These are phyloP conservation scores for Nycticebus coucang DNA, from an alignment of 2,113 vertebrate genomes.

Conservation along the genomic window DNA sequence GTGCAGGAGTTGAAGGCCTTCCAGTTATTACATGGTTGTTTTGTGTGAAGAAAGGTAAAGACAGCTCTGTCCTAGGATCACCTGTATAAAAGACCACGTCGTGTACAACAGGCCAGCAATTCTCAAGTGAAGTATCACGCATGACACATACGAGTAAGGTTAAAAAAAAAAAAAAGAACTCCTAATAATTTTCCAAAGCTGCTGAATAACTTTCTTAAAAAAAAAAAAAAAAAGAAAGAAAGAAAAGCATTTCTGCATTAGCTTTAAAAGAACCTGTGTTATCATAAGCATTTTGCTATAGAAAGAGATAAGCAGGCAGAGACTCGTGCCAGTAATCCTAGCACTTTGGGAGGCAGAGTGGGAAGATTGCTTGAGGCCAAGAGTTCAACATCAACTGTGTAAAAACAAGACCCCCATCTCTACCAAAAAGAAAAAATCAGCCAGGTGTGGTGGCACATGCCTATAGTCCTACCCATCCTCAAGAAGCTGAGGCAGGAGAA, in stretches of 20 bases:
- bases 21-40: background rate
- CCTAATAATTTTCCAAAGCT: background rate
- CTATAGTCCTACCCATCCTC: too few species aligned
- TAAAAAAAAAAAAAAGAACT: background rate
- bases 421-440: background rate
- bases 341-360: too few species aligned
- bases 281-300: background rate
- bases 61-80: background rate
- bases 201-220: background rate
- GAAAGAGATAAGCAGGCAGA: background rate
- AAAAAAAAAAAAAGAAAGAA: background rate
- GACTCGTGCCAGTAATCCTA: too few species aligned
- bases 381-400: too few species aligned
- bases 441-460: too few species aligned
- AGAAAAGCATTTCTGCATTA: background rate
- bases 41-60: background rate
- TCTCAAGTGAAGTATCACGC: background rate
- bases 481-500: too few species aligned
- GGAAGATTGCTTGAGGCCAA: too few species aligned
- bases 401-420: too few species aligned
- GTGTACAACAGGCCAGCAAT: background rate
- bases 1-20: background rate
- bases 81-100: background rate
- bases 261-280: background rate
- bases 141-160: background rate